Evolutionary conservation across 2,113 vertebrate genomes (phyloP).

Genomic region (human (Homo sapiens)): GRCh38 chr21:38796501-38797000

Average conservation of each 20-base stretch:
- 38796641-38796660: rapidly evolving
- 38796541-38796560: background rate
- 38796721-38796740: no score
- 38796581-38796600: background rate
- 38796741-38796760: background rate
- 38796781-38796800: background rate
- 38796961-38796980: background rate
- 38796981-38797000: background rate
- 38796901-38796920: background rate
- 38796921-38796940: background rate
- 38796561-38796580: background rate
- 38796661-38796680: background rate
- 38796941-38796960: background rate
- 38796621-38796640: background rate
- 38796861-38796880: background rate
- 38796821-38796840: background rate
- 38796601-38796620: background rate
- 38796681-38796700: background rate
- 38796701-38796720: background rate
- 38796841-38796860: background rate
- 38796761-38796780: background rate
- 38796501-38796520: background rate
- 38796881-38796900: background rate
- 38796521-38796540: background rate
- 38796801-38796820: background rate